Percentiles rank a stretch among this genome's conserved stretches.
Evolutionary conservation across 2,888 invertebrate genomes (phyloP).

Genomic region (Liposcelis brunnea): DNA sequence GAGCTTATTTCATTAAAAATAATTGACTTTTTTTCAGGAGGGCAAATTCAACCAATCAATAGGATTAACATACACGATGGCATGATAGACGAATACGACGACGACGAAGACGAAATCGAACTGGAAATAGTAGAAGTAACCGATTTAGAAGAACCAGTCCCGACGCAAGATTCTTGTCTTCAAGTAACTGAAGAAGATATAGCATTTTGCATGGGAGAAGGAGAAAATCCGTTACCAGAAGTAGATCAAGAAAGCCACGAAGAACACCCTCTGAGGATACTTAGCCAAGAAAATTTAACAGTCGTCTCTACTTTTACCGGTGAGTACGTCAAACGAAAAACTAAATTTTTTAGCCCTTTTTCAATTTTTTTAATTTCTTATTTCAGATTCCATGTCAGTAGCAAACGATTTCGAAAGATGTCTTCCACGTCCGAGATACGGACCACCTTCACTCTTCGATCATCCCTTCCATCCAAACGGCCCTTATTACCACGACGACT

Average conservation of each 20-base stretch:
- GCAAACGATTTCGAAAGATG: constrained; percentile 48
- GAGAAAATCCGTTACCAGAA: constrained; percentile 53
- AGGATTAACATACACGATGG: constrained; percentile 5
- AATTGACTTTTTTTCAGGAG: too few relatives aligned
- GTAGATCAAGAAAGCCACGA: constrained; percentile 50
- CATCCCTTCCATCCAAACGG: constrained; percentile 19
- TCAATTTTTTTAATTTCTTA: constrained; percentile 4
- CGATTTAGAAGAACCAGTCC: constrained; percentile 64
- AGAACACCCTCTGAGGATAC: constrained; percentile 71
- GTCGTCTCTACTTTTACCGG: constrained; percentile 80
- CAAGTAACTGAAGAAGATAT: constrained; percentile 91
- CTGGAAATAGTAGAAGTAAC: constrained; percentile 65
- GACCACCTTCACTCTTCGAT: constrained; percentile 15
- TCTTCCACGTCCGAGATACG: constrained; percentile 32
- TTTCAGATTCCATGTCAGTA: constrained; percentile 31
- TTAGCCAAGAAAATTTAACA: constrained; percentile 82
- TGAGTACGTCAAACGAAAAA: constrained; percentile 23
- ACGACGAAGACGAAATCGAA: constrained; percentile 41
- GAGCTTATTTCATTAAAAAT: too few relatives aligned
- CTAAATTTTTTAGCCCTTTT: background rate
- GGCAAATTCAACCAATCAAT: too few relatives aligned
- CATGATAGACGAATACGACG: constrained; percentile 14
- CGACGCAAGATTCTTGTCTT: constrained; percentile 70
- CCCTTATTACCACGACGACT: constrained; percentile 28
- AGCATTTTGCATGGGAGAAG: constrained; percentile 63